Conservation (phyloP, 2,888 invertebrate species). For the Hylaea fasciaria region DNA sequence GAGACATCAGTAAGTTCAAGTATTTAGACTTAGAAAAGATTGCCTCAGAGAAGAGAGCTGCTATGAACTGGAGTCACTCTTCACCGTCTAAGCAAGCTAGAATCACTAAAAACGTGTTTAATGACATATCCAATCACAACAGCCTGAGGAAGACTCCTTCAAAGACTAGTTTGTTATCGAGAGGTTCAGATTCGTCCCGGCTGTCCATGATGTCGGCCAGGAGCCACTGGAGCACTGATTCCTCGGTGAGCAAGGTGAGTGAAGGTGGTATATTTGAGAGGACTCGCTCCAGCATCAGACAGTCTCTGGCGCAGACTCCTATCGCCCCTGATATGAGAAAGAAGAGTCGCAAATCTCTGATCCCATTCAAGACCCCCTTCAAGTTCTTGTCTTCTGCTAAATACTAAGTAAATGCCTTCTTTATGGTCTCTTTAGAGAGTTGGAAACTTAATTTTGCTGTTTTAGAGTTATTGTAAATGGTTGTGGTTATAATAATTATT, state of each 20-base stretch:
- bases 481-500: constrained; percentile 35
- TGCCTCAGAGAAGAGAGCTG: constrained; percentile 68
- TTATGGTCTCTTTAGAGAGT: constrained; percentile 17
- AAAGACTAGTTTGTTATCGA: constrained; percentile 70
- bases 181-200: constrained; percentile 64
- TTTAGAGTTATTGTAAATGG: constrained; percentile 35
- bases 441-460: not conserved
- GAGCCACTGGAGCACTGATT: constrained; percentile 69
- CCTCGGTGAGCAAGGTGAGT: constrained; percentile 54
- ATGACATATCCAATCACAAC: constrained; percentile 67
- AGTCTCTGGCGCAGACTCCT: constrained; percentile 61
- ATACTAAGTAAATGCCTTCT: constrained; percentile 41
- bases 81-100: constrained; percentile 78
- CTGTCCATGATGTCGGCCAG: constrained; percentile 61
- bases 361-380: constrained; percentile 81
- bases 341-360: constrained; percentile 72
- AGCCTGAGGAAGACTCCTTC: constrained; percentile 74
- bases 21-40: constrained; percentile 73
- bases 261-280: constrained; percentile 59
- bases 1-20: constrained; percentile 76
- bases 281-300: constrained; percentile 58
- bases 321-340: constrained; percentile 68
- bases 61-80: constrained; percentile 67
- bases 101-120: constrained; percentile 59
- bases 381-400: constrained; percentile 75